Percentiles rank a stretch among this genome's conserved stretches.
These are phyloP conservation scores for Sitta europaea DNA, from an alignment of 2,113 vertebrate genomes.

Conservation along the genomic window DNA sequence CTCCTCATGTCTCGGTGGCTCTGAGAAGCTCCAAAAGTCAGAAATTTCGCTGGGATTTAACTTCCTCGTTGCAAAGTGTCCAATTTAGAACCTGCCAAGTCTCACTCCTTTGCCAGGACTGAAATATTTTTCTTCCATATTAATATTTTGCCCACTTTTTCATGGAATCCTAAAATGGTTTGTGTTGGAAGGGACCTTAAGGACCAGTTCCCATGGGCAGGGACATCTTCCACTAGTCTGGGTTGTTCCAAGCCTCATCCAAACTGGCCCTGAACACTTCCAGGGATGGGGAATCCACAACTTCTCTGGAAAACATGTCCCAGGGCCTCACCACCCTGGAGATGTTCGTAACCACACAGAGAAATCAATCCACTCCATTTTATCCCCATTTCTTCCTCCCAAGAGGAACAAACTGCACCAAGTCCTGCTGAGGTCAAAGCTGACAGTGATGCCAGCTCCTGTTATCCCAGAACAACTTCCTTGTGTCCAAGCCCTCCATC, in stretches of 20 bases:
- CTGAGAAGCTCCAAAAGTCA: not conserved
- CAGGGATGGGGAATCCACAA: not conserved
- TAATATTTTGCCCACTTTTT: not conserved
- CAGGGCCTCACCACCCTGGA: not conserved
- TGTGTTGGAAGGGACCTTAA: not conserved
- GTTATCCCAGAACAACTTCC: not conserved
- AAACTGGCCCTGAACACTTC: not conserved
- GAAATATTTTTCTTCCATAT: not conserved
- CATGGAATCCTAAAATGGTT: not conserved
- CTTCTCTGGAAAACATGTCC: not conserved
- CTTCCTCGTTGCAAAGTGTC: not conserved
- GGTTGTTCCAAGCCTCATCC: not conserved
- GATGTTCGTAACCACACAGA: not conserved
- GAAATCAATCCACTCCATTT: not conserved
- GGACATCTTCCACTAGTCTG: too few species aligned
- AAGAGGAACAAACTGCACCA: not conserved
- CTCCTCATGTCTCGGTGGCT: not conserved
- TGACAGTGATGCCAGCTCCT: not conserved
- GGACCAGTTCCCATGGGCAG: not conserved
- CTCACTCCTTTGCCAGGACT: not conserved
- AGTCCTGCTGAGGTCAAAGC: not conserved
- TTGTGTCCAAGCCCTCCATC: not conserved
- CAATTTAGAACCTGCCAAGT: not conserved
- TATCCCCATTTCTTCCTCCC: not conserved
- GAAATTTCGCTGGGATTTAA: rapidly evolving